A percentile compares a stretch with the other conserved stretches of the same genome.
These are phyloP conservation scores for Cerastoderma edule DNA, from an alignment of 2,888 invertebrate species.

Conservation along the genomic window DNA sequence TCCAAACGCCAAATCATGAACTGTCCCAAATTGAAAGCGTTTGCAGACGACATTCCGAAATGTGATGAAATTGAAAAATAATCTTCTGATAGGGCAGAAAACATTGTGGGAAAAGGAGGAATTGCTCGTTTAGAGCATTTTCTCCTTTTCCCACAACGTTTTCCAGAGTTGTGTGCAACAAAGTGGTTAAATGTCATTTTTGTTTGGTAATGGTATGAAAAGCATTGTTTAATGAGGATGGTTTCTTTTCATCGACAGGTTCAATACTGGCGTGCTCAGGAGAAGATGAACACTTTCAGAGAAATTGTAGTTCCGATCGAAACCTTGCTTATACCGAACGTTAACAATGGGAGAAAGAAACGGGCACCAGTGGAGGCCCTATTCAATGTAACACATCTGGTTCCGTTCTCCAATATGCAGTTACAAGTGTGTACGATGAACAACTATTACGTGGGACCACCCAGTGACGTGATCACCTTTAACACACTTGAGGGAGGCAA, in stretches of 20 bases:
- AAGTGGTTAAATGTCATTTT: too few species aligned
- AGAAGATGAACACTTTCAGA: conserved; percentile 79
- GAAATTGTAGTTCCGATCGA: conserved; percentile 66
- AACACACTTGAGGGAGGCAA: conserved; percentile 79
- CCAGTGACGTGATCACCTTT: conserved; percentile 90
- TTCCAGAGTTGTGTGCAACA: too few species aligned
- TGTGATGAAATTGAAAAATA: too few species aligned
- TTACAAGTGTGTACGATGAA: conserved; percentile 96
- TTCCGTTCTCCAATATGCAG: conserved; percentile 87
- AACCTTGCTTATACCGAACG: conserved; percentile 48
- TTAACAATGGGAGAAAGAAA: conserved; percentile 31
- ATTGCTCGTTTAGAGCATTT: neutral
- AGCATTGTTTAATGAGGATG: too few species aligned
- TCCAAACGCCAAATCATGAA: too few species aligned
- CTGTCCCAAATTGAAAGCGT: too few species aligned
- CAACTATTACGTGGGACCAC: conserved; percentile 94
- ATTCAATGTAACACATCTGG: conserved; percentile 63
- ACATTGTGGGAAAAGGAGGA: too few species aligned
- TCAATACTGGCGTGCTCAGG: conserved; percentile 95
- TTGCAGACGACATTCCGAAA: too few species aligned
- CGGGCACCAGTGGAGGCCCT: conserved; percentile 31
- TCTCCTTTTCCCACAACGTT: neutral
- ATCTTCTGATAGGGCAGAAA: too few species aligned
- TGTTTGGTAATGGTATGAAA: too few species aligned
- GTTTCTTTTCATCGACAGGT: conserved; percentile 88